phyloP scores from a whole-genome alignment of 2,888 invertebrate genomes.

The Serripes groenlandicus region DNA sequence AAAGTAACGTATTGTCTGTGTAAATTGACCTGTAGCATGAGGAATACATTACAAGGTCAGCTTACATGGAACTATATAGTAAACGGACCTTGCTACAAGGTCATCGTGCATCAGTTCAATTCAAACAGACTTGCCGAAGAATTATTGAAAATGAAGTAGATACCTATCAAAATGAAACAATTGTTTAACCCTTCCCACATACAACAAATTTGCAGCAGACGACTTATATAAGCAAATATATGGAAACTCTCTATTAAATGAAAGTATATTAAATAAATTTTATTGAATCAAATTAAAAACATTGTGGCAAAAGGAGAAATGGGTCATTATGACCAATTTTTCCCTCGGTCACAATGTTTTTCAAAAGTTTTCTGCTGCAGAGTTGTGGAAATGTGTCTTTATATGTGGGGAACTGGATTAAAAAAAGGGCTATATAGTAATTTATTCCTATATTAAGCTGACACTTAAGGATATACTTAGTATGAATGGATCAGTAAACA shows the following conservation, averaged over 20 bases:
- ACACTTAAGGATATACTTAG: constrained; percentile 61
- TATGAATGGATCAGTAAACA: constrained; percentile 49
- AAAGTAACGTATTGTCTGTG: no score
- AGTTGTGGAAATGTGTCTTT: not conserved
- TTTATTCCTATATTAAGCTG: constrained; percentile 42
- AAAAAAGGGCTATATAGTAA: not conserved
- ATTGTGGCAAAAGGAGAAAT: constrained; percentile 2
- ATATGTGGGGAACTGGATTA: not conserved
- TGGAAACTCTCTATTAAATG: no score
- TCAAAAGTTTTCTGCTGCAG: not conserved
- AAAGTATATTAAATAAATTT: not conserved
- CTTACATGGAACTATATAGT: no score
- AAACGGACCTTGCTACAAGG: no score
- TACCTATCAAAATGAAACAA: not conserved
- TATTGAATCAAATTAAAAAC: not conserved
- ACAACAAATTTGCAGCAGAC: not conserved
- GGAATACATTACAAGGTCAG: no score
- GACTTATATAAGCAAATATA: not conserved
- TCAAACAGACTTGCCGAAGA: no score
- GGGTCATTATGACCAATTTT: not conserved
- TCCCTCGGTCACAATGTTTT: not conserved
- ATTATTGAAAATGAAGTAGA: no score
- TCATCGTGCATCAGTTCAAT: no score
- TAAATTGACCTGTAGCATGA: no score
- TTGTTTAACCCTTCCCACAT: not conserved